phyloP scores from a whole-genome alignment of 2,888 invertebrate genomes.

The Ophion obscuratus region DNA sequence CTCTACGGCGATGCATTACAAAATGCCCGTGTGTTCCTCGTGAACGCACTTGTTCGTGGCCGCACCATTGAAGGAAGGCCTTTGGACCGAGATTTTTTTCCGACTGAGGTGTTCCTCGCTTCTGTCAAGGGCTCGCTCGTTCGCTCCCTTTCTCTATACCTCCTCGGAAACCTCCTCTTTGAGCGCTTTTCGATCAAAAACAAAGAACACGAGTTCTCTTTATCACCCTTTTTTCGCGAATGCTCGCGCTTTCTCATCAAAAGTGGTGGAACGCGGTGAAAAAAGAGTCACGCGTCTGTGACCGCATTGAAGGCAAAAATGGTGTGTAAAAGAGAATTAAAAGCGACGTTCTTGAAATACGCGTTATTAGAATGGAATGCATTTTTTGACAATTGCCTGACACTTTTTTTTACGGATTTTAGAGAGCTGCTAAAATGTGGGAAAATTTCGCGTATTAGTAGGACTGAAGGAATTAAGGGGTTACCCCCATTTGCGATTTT shows the following conservation, averaged over 20 bases:
- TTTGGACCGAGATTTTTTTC: slow-evolving; percentile 51
- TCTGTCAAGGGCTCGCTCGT: slow-evolving; percentile 1
- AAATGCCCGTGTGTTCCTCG: slow-evolving; percentile 33
- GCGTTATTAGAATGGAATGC: neutral
- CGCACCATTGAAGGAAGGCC: slow-evolving; percentile 34
- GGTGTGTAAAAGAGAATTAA: neutral
- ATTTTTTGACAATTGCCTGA: neutral
- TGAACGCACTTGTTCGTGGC: slow-evolving; percentile 38
- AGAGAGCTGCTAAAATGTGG: neutral
- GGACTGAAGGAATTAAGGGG: neutral
- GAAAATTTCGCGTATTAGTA: neutral
- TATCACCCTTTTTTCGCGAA: slow-evolving; percentile 22
- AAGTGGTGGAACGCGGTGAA: neutral
- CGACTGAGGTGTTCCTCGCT: slow-evolving; percentile 36
- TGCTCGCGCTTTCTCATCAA: slow-evolving; percentile 21
- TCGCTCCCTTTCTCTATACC: neutral
- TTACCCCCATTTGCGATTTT: too few species aligned
- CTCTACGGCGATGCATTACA: slow-evolving; percentile 27
- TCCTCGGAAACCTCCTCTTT: slow-evolving; percentile 43
- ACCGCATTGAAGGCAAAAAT: neutral
- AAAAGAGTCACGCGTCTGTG: neutral
- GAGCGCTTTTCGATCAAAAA: slow-evolving; percentile 30
- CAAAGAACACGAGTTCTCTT: slow-evolving; percentile 30
- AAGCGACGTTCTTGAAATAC: neutral
- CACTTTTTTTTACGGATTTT: neutral